These are phyloP conservation scores for Agrenia bidenticulata DNA, from an alignment of 2,888 invertebrate genomes.

Conservation along the genomic window DNA sequence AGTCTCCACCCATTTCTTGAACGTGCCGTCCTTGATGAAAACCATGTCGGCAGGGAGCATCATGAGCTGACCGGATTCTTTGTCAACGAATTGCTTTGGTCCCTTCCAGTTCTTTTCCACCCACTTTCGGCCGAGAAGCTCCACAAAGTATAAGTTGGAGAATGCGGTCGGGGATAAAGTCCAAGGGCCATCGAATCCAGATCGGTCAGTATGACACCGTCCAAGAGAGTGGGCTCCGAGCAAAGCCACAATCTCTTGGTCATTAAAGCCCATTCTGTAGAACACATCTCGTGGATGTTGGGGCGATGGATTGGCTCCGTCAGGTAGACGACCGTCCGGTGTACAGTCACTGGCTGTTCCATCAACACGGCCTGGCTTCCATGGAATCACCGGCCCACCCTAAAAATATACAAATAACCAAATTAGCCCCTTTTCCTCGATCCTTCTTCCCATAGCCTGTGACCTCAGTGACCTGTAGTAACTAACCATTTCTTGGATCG, in stretches of 20 bases:
- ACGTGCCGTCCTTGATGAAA: conserved; percentile 36
- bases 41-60: conserved; percentile 45
- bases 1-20: conserved; percentile 40
- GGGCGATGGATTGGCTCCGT: conserved; percentile 39
- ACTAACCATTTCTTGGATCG: conserved; percentile 42
- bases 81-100: conserved; percentile 42
- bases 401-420: conserved; percentile 13
- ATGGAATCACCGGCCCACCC: conserved; percentile 45
- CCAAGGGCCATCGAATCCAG: conserved; percentile 46
- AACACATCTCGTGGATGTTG: conserved; percentile 44
- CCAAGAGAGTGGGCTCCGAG: conserved; percentile 43
- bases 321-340: conserved; percentile 44
- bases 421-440: neutral
- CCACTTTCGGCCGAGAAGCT: conserved; percentile 39
- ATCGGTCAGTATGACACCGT: conserved; percentile 42
- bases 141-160: conserved; percentile 36
- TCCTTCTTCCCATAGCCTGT: neutral
- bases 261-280: conserved; percentile 45
- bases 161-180: conserved; percentile 41
- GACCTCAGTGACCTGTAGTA: too few relatives aligned
- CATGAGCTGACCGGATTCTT: conserved; percentile 40
- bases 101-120: conserved; percentile 41
- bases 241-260: conserved; percentile 42
- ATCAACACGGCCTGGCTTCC: conserved; percentile 40
- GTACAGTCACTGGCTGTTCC: conserved; percentile 41